These are phyloP conservation scores for Iphiclides podalirius DNA, from an alignment of 2,888 invertebrate species.

Conservation along the genomic window DNA sequence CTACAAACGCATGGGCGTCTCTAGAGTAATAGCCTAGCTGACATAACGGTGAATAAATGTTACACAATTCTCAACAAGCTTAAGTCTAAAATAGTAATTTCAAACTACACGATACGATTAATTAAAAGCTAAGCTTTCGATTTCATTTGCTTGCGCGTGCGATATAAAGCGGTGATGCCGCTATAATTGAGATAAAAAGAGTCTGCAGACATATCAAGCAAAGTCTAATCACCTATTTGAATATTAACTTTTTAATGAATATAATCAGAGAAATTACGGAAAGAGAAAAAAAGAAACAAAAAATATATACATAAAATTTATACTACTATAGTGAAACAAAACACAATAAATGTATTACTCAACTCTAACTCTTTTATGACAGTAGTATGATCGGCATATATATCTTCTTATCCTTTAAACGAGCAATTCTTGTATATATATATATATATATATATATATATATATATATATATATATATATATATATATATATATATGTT, in stretches of 20 bases:
- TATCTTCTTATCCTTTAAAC: too few relatives aligned
- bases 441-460: too few relatives aligned
- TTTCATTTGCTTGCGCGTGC: constrained; percentile 31
- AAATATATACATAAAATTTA: too few relatives aligned
- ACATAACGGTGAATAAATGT: constrained; percentile 37
- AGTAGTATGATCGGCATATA: too few relatives aligned
- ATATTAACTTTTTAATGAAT: not conserved
- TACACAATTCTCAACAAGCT: constrained; percentile 51
- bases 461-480: too few relatives aligned
- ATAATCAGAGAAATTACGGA: not conserved
- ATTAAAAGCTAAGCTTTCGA: constrained; percentile 43
- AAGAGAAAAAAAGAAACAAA: not conserved
- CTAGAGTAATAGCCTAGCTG: too few relatives aligned
- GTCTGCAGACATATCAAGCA: not conserved
- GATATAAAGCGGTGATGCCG: constrained; percentile 17
- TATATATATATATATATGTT: too few relatives aligned
- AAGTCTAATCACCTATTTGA: not conserved
- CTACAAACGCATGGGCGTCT: too few relatives aligned
- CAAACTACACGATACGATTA: constrained; percentile 52
- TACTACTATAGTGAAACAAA: too few relatives aligned
- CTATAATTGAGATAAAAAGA: not conserved
- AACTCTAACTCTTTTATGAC: too few relatives aligned
- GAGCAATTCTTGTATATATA: too few relatives aligned
- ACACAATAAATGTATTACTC: too few relatives aligned
- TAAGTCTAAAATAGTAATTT: constrained; percentile 35